Percentiles rank a stretch among this genome's conserved stretches.
These are phyloP conservation scores for Pelecanoides urinatrix DNA, from an alignment of 2,113 vertebrate species.

Conservation along the genomic window DNA sequence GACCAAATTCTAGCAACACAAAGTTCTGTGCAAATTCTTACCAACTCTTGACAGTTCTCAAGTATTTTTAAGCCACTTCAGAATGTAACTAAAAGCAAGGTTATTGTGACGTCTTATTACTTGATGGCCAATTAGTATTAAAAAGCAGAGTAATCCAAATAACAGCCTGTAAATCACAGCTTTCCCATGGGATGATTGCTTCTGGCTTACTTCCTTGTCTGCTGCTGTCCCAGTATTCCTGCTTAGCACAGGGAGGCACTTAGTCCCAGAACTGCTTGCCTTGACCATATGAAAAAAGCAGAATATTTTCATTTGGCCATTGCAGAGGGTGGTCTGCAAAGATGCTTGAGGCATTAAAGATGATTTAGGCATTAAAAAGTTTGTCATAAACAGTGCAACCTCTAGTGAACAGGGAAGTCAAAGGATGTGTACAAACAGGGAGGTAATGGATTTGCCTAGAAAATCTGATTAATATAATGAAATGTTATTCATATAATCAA, in stretches of 20 bases:
- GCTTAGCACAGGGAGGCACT: not conserved
- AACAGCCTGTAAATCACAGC: not conserved
- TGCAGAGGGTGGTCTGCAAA: not conserved
- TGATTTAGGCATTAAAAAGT: not conserved
- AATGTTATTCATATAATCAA: conserved; percentile 2
- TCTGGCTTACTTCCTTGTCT: not conserved
- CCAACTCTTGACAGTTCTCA: not conserved
- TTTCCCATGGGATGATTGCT: not conserved
- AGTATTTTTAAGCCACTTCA: not conserved
- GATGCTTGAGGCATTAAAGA: not conserved
- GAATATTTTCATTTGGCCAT: not conserved
- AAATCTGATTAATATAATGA: not conserved
- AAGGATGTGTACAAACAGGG: not conserved
- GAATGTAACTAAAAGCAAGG: not conserved
- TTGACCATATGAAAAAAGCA: not conserved
- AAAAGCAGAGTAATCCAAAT: not conserved
- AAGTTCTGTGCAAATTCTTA: not conserved
- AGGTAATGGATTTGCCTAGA: not conserved
- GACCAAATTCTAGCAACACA: not conserved
- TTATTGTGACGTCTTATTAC: not conserved
- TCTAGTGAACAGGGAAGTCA: not conserved
- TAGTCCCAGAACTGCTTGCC: not conserved
- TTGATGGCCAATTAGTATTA: not conserved
- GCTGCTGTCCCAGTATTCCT: not conserved
- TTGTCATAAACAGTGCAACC: not conserved